These are phyloP conservation scores for Lutjanus erythropterus DNA, from an alignment of 2,113 vertebrate species.

Conservation along the genomic window DNA sequence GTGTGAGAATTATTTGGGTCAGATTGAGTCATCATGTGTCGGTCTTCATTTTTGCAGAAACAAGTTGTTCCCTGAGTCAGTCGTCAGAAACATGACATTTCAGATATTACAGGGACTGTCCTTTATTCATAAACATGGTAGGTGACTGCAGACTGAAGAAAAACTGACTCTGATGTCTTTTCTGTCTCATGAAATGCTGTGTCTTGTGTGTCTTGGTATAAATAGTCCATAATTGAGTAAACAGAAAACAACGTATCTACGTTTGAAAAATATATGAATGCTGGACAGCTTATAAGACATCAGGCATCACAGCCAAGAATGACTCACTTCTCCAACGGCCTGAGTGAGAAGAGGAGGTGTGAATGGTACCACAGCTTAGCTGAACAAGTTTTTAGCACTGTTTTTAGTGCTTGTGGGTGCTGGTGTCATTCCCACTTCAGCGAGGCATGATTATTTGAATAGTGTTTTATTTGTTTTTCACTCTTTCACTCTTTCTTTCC, in stretches of 20 bases:
- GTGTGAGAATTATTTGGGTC: slow-evolving; percentile 46
- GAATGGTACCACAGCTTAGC: slow-evolving; percentile 17
- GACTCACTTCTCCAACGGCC: slow-evolving; percentile 26
- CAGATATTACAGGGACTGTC: slow-evolving; percentile 94
- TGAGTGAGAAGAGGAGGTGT: slow-evolving; percentile 29
- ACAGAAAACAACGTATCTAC: background rate
- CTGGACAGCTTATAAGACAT: slow-evolving; percentile 7
- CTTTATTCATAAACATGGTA: slow-evolving; percentile 94
- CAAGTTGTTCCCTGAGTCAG: slow-evolving; percentile 94
- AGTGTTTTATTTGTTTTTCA: slow-evolving; percentile 39
- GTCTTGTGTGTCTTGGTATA: background rate
- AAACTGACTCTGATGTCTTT: background rate
- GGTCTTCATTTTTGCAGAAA: slow-evolving; percentile 87
- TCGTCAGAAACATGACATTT: slow-evolving; percentile 95
- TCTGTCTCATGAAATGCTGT: background rate
- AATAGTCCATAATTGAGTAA: background rate
- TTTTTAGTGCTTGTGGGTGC: slow-evolving; percentile 19
- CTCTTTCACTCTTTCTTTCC: background rate
- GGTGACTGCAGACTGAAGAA: slow-evolving; percentile 63
- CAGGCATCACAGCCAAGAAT: slow-evolving; percentile 13
- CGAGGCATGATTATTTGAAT: slow-evolving; percentile 12
- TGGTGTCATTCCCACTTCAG: slow-evolving; percentile 35
- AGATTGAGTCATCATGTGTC: slow-evolving; percentile 57
- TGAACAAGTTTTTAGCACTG: slow-evolving; percentile 12
- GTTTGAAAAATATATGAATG: background rate